Conservation (phyloP, 2,113 vertebrate genomes). For the Channa argus region DNA sequence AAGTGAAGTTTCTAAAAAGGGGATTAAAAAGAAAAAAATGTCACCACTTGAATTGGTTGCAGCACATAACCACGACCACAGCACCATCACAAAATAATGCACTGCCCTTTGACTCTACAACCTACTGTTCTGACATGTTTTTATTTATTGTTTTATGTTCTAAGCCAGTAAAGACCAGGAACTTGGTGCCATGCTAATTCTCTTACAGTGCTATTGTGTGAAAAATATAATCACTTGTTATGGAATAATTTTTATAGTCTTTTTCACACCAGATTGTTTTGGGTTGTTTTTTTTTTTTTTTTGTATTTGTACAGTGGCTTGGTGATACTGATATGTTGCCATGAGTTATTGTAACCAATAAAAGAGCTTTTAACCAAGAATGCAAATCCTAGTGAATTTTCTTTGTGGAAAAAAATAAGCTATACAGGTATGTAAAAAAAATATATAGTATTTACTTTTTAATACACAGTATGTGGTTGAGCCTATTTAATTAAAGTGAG, state of each 20-base stretch:
- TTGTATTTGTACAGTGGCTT: constrained; percentile 95
- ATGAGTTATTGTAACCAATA: constrained; percentile 98
- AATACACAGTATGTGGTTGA: neutral
- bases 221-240: constrained; percentile 90
- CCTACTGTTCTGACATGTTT: constrained; percentile 79
- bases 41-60: constrained; percentile 33
- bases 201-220: constrained; percentile 90
- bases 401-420: neutral
- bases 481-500: too few species aligned
- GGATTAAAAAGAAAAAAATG: too few species aligned
- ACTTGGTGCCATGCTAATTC: constrained; percentile 87
- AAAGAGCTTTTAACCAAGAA: constrained; percentile 92
- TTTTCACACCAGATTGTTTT: constrained; percentile 83
- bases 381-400: constrained; percentile 10
- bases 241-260: constrained; percentile 90
- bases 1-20: neutral
- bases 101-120: constrained; percentile 85
- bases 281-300: constrained; percentile 72
- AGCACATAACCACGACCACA: constrained; percentile 45
- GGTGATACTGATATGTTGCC: constrained; percentile 91
- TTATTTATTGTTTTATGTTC: constrained; percentile 79
- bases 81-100: constrained; percentile 77
- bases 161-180: constrained; percentile 88
- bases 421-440: neutral
- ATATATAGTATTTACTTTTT: neutral